These are phyloP conservation scores for Apodemia mormo DNA, from an alignment of 2,888 invertebrate species.

Conservation along the genomic window DNA sequence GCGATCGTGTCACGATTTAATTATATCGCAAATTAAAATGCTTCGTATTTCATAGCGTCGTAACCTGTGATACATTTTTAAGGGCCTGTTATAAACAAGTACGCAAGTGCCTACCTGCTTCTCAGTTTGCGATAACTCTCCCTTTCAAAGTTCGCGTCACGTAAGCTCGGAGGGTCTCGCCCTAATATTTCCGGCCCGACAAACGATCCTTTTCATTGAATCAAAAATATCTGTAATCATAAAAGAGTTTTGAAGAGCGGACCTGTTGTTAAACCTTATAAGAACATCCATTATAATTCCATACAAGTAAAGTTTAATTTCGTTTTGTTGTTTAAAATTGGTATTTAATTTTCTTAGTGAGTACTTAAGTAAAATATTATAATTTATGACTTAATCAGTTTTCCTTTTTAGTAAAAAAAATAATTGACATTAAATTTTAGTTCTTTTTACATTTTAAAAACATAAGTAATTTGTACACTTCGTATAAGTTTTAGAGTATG, in stretches of 20 bases:
- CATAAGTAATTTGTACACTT: no score
- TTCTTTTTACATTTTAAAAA: background rate
- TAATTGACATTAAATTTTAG: background rate
- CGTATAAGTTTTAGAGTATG: no score
- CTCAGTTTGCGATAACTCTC: constrained; percentile 32
- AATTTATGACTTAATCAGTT: constrained; percentile 15
- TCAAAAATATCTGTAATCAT: constrained; percentile 62
- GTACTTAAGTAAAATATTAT: constrained; percentile 17
- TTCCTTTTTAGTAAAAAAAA: background rate
- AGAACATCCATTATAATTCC: constrained; percentile 40
- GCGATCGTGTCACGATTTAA: background rate
- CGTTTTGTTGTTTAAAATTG: constrained; percentile 18
- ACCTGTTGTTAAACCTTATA: constrained; percentile 53
- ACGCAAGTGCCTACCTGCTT: constrained; percentile 22
- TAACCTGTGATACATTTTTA: constrained; percentile 8
- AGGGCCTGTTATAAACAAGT: constrained; percentile 14
- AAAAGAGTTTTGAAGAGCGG: constrained; percentile 60
- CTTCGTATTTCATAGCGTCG: background rate
- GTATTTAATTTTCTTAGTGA: constrained; percentile 18
- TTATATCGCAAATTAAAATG: constrained; percentile 7
- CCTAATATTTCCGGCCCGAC: constrained; percentile 66
- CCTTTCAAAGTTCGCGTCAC: constrained; percentile 36
- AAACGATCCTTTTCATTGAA: constrained; percentile 68
- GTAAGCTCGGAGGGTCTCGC: constrained; percentile 40
- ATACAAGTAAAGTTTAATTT: constrained; percentile 15